phyloP scores from a whole-genome alignment of 2,888 invertebrate species.

The Amphipoea oculea region DNA sequence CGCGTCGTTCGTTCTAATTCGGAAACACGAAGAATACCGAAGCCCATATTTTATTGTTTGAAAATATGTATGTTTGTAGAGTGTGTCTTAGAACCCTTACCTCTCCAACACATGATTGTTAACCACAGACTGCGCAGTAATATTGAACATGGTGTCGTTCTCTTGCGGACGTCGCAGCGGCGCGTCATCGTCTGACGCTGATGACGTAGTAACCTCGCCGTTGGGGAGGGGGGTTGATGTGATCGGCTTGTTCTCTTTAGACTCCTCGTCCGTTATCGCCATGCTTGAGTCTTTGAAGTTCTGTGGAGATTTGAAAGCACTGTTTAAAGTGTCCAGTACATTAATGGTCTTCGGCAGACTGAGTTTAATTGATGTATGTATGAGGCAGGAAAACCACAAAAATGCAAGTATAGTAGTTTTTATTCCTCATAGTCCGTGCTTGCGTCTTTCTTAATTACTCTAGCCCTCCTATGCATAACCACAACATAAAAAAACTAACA shows the following conservation, averaged over 20 bases:
- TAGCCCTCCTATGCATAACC: background rate
- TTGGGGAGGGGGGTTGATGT: slow-evolving; percentile 86
- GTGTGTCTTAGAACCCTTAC: slow-evolving; percentile 52
- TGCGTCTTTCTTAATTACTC: background rate
- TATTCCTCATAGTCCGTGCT: background rate
- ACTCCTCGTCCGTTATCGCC: slow-evolving; percentile 87
- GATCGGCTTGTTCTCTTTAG: slow-evolving; percentile 88
- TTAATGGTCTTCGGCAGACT: background rate
- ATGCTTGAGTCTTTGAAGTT: slow-evolving; percentile 80
- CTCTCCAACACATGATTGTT: slow-evolving; percentile 78
- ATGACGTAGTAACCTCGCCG: slow-evolving; percentile 79
- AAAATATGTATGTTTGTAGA: background rate
- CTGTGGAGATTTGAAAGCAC: slow-evolving; percentile 64
- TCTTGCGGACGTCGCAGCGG: slow-evolving; percentile 80
- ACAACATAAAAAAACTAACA: background rate
- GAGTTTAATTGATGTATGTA: background rate
- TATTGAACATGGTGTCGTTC: slow-evolving; percentile 73
- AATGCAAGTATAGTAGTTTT: background rate
- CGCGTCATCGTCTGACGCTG: slow-evolving; percentile 84
- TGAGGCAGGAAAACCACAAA: background rate
- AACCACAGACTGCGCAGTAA: slow-evolving; percentile 67
- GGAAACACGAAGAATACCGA: background rate
- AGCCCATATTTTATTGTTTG: background rate
- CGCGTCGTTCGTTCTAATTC: background rate
- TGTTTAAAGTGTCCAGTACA: background rate